Evolutionary conservation across 64 coral and sea anemone genomes (phyloP).

Genomic region (Dendronephthya gigantea): DNA sequence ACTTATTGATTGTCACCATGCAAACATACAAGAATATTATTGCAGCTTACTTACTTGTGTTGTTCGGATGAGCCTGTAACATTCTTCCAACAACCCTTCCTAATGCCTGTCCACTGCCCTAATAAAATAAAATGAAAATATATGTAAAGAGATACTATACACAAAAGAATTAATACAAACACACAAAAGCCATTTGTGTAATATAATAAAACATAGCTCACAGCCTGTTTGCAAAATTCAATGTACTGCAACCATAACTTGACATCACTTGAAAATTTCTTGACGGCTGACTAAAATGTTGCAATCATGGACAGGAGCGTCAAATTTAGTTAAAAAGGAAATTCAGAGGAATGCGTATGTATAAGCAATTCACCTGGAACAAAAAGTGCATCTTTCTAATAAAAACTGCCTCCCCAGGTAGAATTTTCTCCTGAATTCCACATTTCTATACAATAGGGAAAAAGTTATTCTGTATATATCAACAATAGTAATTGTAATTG

Average conservation of each 20-base stretch:
- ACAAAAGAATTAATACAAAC: not conserved
- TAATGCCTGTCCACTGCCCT: conserved; percentile 61
- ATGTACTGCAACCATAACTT: conserved; percentile 98
- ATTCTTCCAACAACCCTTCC: conserved; percentile 62
- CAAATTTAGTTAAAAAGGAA: not conserved
- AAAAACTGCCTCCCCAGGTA: conserved; percentile 44
- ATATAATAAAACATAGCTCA: conserved; percentile 13
- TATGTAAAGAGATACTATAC: not conserved
- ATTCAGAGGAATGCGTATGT: not conserved
- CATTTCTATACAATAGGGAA: conserved; percentile 42
- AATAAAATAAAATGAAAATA: not conserved
- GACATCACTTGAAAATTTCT: conserved; percentile 79
- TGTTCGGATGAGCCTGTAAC: conserved; percentile 80
- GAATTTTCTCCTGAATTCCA: conserved; percentile 48
- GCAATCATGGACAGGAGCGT: no score
- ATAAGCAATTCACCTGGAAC: conserved; percentile 57
- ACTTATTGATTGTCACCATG: no score
- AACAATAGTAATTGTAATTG: no score
- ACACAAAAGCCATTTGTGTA: not conserved
- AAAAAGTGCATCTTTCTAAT: conserved; percentile 56
- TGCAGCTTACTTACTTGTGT: conserved; percentile 51
- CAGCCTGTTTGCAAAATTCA: conserved; percentile 81
- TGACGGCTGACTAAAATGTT: conserved; percentile 86
- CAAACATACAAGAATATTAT: no score
- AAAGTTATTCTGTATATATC: not conserved